phyloP scores from a whole-genome alignment of 2,888 invertebrate genomes.

The Mythimna loreyi region DNA sequence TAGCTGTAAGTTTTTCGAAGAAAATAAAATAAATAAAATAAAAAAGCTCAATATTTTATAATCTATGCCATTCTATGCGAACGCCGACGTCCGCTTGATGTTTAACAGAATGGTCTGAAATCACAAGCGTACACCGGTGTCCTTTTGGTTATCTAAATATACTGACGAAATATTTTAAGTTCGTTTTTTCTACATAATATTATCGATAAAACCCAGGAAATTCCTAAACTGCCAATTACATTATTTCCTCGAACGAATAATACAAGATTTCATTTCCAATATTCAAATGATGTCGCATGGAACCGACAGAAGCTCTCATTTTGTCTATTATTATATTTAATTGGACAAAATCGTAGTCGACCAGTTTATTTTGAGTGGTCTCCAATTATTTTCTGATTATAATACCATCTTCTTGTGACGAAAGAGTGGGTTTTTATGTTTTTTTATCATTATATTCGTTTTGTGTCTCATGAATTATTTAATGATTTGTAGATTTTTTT shows the following conservation, averaged over 20 bases:
- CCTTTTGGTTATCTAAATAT: too few relatives aligned
- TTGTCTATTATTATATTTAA: slow-evolving; percentile 61
- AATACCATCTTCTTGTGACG: slow-evolving; percentile 30
- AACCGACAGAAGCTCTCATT: slow-evolving; percentile 38
- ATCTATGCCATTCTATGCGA: too few relatives aligned
- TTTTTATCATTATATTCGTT: neutral
- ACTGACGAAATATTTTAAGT: neutral
- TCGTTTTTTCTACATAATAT: neutral
- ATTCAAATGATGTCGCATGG: slow-evolving; percentile 56
- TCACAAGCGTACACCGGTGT: too few relatives aligned
- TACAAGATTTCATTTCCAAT: slow-evolving; percentile 51
- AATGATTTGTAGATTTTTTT: slow-evolving; percentile 4
- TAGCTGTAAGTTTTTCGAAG: too few relatives aligned
- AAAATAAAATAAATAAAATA: too few relatives aligned
- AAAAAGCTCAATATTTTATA: too few relatives aligned
- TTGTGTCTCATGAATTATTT: slow-evolving; percentile 6
- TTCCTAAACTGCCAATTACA: slow-evolving; percentile 16
- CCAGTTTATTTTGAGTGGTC: slow-evolving; percentile 41
- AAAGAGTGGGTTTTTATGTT: slow-evolving; percentile 4
- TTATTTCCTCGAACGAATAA: slow-evolving; percentile 29
- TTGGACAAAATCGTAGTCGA: slow-evolving; percentile 55
- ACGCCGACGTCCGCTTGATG: too few relatives aligned
- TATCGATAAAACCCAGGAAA: neutral
- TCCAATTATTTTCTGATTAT: slow-evolving; percentile 61
- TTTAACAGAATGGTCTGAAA: too few relatives aligned